Base-by-base conservation (phyloP, 2,113 vertebrate species). In the Irena cyanogastra region DNA sequence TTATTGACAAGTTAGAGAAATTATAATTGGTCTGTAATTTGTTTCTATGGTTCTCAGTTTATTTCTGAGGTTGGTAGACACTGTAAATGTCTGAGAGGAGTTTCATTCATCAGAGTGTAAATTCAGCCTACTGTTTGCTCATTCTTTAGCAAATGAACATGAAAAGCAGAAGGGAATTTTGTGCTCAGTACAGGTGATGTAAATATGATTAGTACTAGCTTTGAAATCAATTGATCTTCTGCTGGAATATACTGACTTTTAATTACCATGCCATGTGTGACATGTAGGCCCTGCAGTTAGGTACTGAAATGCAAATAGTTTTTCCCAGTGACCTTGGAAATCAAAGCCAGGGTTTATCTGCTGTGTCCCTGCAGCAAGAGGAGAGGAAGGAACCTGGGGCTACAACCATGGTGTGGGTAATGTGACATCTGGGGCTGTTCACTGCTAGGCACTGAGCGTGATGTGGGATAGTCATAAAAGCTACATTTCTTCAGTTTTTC, bases 391-490 rank as follows among this genome's bases (percentile, higher is more conserved):
- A 13, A 6, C 17, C n/a, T n/a, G n/a, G n/a, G n/a, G n/a, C n/a
- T n/a, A n/a, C n/a, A n/a, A n/a, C n/a, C n/a, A n/a, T n/a, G n/a
- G n/a, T n/a, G n/a, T n/a, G n/a, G n/a, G n/a, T 16, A 22, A 3
- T 13, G n/a, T 37, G 44, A 18, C 39, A 31, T 11, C 12, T 44
- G 27, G 33, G 27, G n/a, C 60, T 30, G 7, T 6, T 35, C 26
- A 1, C 21, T 26, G 41, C 33, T 16, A 4, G 31, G 11, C 19
- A 15, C n/a, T 45, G 33, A 31, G 23, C 1, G 0, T 22, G 13
- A 2, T 0, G 2, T 31, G 35, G 33, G 26, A 16, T 11, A 7
- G 9, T 22, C 28, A 8, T 18, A 37, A 35, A 42, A 65, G 12
- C 17, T 13, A 11, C 8, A 6, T 26, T 63, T 60, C n/a, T 5